Evolutionary conservation across 2,113 vertebrate species (phyloP).

Genomic region (Corythaixoides concolor): DNA sequence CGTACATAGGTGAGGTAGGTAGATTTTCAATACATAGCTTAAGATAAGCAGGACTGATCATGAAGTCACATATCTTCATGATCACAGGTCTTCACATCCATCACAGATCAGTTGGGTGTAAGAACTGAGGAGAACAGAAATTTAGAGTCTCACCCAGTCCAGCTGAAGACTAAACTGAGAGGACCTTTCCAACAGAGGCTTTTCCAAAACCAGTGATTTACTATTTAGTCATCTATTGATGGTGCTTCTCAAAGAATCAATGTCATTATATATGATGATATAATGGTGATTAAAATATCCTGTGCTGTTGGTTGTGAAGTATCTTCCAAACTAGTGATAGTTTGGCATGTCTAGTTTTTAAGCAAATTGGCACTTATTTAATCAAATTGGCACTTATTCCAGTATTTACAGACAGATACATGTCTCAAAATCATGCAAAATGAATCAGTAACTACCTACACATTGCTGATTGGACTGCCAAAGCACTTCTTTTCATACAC

Average conservation of each 20-base stretch:
- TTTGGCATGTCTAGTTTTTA: background rate
- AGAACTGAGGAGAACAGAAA: background rate
- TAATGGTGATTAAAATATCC: background rate
- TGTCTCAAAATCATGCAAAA: background rate
- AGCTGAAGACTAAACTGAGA: background rate
- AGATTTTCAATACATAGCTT: background rate
- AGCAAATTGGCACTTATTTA: too few species aligned
- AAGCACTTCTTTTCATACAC: background rate
- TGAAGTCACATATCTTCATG: too few species aligned
- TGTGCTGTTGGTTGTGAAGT: background rate
- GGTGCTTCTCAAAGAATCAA: background rate
- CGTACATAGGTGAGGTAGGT: background rate
- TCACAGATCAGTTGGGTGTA: accelerated
- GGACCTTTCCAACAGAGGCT: background rate
- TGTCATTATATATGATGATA: background rate
- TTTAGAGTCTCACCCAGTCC: background rate
- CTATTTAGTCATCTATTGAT: background rate
- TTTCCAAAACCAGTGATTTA: background rate
- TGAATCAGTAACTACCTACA: background rate
- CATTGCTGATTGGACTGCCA: background rate
- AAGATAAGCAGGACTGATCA: background rate
- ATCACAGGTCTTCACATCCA: too few species aligned
- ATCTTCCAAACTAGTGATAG: background rate
- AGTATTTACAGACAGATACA: background rate
- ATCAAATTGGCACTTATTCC: background rate